Percentiles rank a stretch among this genome's conserved stretches.
These are phyloP conservation scores for Anoncus sp. DNA, from an alignment of 2,888 invertebrate species.

Conservation along the genomic window DNA sequence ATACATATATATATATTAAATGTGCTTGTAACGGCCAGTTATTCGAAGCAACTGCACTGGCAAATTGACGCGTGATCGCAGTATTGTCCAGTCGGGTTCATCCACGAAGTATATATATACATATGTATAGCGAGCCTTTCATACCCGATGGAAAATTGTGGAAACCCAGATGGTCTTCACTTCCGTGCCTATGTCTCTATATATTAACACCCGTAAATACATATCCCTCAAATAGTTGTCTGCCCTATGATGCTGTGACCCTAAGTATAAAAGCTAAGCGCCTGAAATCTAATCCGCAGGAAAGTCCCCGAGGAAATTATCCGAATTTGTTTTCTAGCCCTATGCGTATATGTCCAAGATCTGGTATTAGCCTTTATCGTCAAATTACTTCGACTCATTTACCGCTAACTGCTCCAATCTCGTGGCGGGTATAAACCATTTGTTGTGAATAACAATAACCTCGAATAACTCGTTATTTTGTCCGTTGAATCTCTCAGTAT, in stretches of 20 bases:
- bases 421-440: too few relatives aligned
- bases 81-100: conserved; percentile 66
- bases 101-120: conserved; percentile 16
- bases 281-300: conserved; percentile 54
- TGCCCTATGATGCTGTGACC: neutral
- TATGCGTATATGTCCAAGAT: neutral
- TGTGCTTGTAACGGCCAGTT: conserved; percentile 62
- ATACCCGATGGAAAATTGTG: conserved; percentile 59
- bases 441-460: too few relatives aligned
- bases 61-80: conserved; percentile 75
- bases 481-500: too few relatives aligned
- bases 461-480: too few relatives aligned
- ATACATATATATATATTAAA: conserved; percentile 1
- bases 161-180: conserved; percentile 43
- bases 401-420: too few relatives aligned
- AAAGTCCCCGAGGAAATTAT: conserved; percentile 59
- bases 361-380: neutral
- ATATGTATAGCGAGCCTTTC: conserved; percentile 29
- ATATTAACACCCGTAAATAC: conserved; percentile 2
- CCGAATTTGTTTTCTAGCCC: conserved; percentile 51
- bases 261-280: conserved; percentile 53
- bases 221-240: neutral
- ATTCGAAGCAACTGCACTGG: conserved; percentile 72
- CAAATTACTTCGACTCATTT: neutral
- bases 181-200: conserved; percentile 8